These are phyloP conservation scores for Pocota personata DNA, from an alignment of 2,888 invertebrate species.

Conservation along the genomic window DNA sequence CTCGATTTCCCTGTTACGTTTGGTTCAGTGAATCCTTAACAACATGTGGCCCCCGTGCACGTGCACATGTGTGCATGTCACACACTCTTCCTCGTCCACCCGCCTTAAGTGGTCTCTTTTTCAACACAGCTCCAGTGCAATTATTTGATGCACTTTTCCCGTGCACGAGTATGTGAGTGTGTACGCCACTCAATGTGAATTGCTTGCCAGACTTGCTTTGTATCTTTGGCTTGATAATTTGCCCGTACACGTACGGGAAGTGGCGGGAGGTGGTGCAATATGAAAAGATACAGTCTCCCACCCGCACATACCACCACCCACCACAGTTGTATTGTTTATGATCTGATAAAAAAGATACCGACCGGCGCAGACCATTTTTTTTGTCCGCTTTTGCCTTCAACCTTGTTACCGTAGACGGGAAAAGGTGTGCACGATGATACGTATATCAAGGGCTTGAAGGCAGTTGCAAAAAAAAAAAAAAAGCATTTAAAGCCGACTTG, in stretches of 20 bases:
- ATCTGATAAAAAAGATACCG: slow-evolving; percentile 47
- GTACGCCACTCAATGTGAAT: slow-evolving; percentile 47
- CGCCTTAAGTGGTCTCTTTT: slow-evolving; percentile 39
- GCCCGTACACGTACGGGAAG: background rate
- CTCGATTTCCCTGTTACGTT: slow-evolving; percentile 59
- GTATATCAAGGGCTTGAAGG: slow-evolving; percentile 41
- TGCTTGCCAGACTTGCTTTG: slow-evolving; percentile 41
- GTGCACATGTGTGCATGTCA: slow-evolving; percentile 5
- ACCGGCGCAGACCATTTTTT: slow-evolving; percentile 12
- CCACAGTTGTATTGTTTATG: slow-evolving; percentile 38
- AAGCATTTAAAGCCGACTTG: slow-evolving; percentile 32
- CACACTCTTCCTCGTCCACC: slow-evolving; percentile 3
- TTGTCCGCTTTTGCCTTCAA: background rate
- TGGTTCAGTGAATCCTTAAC: slow-evolving; percentile 67
- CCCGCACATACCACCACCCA: slow-evolving; percentile 1
- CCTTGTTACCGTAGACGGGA: slow-evolving; percentile 47
- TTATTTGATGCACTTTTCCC: slow-evolving; percentile 66
- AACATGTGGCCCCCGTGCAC: slow-evolving; percentile 15
- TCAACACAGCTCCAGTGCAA: slow-evolving; percentile 32
- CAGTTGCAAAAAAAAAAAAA: slow-evolving; percentile 14
- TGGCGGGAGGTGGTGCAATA: background rate
- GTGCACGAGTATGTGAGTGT: slow-evolving; percentile 6
- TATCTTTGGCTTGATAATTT: slow-evolving; percentile 39
- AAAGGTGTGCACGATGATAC: slow-evolving; percentile 44
- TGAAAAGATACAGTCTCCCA: background rate